Conservation (phyloP, 2,797 vertebrate species). For the Parotocinclus haroldoi region DNA sequence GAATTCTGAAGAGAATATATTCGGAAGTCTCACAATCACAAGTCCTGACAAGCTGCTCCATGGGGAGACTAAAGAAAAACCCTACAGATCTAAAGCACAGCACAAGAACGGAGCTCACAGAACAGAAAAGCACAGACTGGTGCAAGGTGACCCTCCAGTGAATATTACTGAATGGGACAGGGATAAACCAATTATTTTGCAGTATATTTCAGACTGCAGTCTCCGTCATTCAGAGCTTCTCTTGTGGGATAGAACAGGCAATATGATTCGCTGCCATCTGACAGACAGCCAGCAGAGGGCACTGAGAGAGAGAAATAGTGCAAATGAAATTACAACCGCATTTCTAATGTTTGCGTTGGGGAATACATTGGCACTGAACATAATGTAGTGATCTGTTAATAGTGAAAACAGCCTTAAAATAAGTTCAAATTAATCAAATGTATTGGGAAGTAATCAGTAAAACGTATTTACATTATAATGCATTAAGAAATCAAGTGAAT, state of each 20-base stretch:
- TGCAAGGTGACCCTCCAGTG: slow-evolving; percentile 56
- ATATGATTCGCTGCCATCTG: slow-evolving; percentile 64
- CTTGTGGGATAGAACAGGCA: slow-evolving; percentile 68
- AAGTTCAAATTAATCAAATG: too few relatives aligned
- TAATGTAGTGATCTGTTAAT: neutral
- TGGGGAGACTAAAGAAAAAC: slow-evolving; percentile 20
- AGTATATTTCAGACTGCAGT: slow-evolving; percentile 73
- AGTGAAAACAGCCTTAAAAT: too few relatives aligned
- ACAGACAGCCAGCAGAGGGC: slow-evolving; percentile 57
- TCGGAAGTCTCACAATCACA: neutral
- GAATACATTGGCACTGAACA: neutral
- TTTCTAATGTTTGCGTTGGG: neutral
- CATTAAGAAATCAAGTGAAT: too few relatives aligned
- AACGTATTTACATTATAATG: too few relatives aligned
- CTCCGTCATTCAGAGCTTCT: slow-evolving; percentile 62
- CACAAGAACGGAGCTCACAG: neutral
- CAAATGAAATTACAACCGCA: slow-evolving; percentile 25
- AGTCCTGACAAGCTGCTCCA: slow-evolving; percentile 26
- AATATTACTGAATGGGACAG: slow-evolving; percentile 60
- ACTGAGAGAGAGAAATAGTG: slow-evolving; percentile 46
- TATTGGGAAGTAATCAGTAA: too few relatives aligned
- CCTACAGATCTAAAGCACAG: slow-evolving; percentile 22
- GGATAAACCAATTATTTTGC: slow-evolving; percentile 56
- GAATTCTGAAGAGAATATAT: slow-evolving; percentile 22
- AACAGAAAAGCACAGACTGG: slow-evolving; percentile 43